phyloP scores from a whole-genome alignment of 2,888 invertebrate genomes.

The Heteropelma amictum region DNA sequence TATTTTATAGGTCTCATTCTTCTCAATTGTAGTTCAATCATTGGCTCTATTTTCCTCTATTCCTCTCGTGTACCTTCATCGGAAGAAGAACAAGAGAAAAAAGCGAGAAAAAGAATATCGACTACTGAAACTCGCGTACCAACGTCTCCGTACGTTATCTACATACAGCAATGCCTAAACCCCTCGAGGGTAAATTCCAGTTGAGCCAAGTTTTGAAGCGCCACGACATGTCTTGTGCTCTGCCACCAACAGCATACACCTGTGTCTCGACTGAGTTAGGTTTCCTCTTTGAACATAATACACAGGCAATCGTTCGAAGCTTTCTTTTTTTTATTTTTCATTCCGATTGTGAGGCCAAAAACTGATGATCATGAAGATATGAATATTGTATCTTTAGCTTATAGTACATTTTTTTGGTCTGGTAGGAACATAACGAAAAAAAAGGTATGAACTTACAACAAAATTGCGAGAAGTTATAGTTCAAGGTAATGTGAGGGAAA shows the following conservation, averaged over 20 bases:
- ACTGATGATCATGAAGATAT: background rate
- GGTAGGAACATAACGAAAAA: background rate
- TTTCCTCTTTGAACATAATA: background rate
- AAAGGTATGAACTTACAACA: background rate
- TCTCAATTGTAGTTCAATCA: slow-evolving; percentile 58
- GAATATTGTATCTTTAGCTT: background rate
- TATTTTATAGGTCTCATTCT: slow-evolving; percentile 26
- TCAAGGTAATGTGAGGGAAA: background rate
- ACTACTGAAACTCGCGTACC: slow-evolving; percentile 1
- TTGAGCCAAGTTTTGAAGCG: slow-evolving; percentile 37
- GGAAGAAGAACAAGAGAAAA: slow-evolving; percentile 4
- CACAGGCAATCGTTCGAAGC: slow-evolving; percentile 6
- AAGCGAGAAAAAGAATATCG: slow-evolving; percentile 25
- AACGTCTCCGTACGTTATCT: background rate
- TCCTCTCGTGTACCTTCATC: background rate
- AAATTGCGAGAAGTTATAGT: background rate
- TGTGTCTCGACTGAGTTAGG: background rate
- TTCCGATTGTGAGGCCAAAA: slow-evolving; percentile 3
- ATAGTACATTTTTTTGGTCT: too few species aligned
- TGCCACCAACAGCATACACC: slow-evolving; percentile 20
- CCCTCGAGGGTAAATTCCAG: slow-evolving; percentile 32
- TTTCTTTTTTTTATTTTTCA: slow-evolving; percentile 2
- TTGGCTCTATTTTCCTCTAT: background rate
- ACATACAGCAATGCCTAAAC: background rate
- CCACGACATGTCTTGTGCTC: slow-evolving; percentile 26